These are phyloP conservation scores for Saturnia pavonia DNA, from an alignment of 2,888 invertebrate genomes.

Conservation along the genomic window DNA sequence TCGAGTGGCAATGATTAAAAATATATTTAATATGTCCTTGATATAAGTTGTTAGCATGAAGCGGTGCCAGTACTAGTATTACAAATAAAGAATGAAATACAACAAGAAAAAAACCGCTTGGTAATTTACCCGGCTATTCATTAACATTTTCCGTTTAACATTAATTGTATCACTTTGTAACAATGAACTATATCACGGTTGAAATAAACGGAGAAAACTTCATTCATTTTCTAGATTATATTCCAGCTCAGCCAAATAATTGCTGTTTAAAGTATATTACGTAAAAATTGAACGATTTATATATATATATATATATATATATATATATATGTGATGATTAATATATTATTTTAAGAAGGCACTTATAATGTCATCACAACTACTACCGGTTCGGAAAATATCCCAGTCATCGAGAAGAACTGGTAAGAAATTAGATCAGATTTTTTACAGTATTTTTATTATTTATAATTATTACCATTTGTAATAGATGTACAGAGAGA, in stretches of 20 bases:
- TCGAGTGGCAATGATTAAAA: too few species aligned
- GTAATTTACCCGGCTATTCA: neutral
- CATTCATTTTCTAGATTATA: neutral
- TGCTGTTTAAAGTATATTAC: neutral
- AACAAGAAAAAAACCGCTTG: neutral
- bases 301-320: neutral
- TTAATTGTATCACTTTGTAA: neutral
- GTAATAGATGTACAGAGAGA: too few species aligned
- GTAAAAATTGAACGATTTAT: slow-evolving; percentile 5
- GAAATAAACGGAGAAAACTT: neutral
- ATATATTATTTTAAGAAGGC: too few species aligned
- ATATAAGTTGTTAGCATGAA: neutral
- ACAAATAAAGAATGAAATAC: neutral
- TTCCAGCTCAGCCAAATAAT: neutral
- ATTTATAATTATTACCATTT: too few species aligned
- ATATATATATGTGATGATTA: too few species aligned
- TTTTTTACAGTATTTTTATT: too few species aligned
- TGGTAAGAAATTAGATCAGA: too few species aligned
- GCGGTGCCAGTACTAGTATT: neutral
- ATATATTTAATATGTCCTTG: neutral
- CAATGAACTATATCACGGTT: neutral
- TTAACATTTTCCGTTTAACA: slow-evolving; percentile 2
- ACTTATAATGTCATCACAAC: too few species aligned
- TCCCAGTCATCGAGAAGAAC: too few species aligned
- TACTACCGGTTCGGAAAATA: too few species aligned